These are phyloP conservation scores for Leucosticte australis DNA, from an alignment of 2,113 vertebrate genomes.

Conservation along the genomic window DNA sequence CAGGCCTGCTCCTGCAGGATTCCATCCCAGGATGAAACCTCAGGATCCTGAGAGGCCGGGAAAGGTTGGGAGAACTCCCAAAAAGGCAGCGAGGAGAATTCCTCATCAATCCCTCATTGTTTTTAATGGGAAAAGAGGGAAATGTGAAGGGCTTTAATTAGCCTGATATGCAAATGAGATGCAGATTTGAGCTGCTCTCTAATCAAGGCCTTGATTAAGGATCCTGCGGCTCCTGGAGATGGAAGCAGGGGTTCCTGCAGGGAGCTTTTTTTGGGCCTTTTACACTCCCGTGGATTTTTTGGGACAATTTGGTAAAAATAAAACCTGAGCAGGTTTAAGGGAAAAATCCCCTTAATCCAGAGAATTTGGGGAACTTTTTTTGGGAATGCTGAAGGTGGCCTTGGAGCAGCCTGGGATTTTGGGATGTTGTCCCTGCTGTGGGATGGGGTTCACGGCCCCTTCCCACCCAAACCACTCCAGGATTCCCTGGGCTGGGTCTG, in stretches of 20 bases:
- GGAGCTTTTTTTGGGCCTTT: not conserved
- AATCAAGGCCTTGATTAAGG: conserved; percentile 36
- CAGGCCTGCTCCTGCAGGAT: fast-evolving
- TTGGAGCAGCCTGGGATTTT: not conserved
- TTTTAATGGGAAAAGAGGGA: not conserved
- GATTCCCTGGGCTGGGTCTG: not conserved
- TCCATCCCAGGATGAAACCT: not conserved
- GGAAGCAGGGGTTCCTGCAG: not conserved
- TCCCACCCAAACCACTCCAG: not conserved
- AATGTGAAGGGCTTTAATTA: not conserved
- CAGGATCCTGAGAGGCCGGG: no score
- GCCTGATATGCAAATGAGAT: not conserved
- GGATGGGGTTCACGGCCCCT: not conserved
- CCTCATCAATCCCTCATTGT: fast-evolving
- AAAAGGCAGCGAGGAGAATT: not conserved
- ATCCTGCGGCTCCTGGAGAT: not conserved
- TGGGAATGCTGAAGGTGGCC: not conserved
- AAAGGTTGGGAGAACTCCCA: not conserved
- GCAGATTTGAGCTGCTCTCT: not conserved
- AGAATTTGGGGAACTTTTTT: not conserved
- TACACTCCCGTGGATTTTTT: fast-evolving
- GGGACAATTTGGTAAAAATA: not conserved
- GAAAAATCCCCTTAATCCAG: not conserved
- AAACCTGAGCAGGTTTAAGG: not conserved
- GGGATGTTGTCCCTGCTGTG: not conserved